A percentile compares a stretch with the other conserved stretches of the same genome.
Conservation (phyloP, 1,140 invertebrate species). For the Dermatophagoides farinae region DNA sequence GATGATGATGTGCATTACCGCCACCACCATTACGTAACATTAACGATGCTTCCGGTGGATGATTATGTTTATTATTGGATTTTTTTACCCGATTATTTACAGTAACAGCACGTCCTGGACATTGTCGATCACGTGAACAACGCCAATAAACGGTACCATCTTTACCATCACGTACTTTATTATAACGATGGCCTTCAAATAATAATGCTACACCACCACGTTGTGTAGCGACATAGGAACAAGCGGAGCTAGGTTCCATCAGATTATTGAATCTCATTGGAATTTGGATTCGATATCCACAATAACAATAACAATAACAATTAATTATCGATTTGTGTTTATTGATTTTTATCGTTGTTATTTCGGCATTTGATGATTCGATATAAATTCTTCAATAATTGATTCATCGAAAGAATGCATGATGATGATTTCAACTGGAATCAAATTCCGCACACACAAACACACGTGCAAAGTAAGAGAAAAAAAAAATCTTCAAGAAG, state of each 20-base stretch:
- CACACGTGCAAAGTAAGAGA: too few relatives aligned
- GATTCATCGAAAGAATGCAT: too few relatives aligned
- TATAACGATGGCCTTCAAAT: slow-evolving; percentile 23
- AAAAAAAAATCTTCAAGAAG: too few relatives aligned
- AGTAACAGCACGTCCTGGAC: slow-evolving; percentile 23
- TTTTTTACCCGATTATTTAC: slow-evolving; percentile 23
- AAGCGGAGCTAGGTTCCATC: slow-evolving; percentile 9
- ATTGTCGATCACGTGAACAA: slow-evolving; percentile 21
- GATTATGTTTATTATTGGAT: slow-evolving; percentile 23
- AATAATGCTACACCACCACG: slow-evolving; percentile 22
- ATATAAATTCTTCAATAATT: too few relatives aligned
- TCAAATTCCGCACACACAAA: too few relatives aligned
- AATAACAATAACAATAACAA: background rate
- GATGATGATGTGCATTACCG: background rate
- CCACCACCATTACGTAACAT: background rate
- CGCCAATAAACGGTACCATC: slow-evolving; percentile 24
- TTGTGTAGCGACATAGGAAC: slow-evolving; percentile 23
- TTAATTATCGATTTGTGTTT: too few relatives aligned
- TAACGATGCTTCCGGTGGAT: slow-evolving; percentile 20
- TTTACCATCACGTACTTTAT: slow-evolving; percentile 23
- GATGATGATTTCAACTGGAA: too few relatives aligned
- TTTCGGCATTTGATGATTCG: too few relatives aligned
- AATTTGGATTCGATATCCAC: background rate
- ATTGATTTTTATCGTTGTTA: too few relatives aligned
- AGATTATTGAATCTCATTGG: background rate